phyloP scores from a whole-genome alignment of 2,113 vertebrate genomes.

The Sisor rabdophorus region DNA sequence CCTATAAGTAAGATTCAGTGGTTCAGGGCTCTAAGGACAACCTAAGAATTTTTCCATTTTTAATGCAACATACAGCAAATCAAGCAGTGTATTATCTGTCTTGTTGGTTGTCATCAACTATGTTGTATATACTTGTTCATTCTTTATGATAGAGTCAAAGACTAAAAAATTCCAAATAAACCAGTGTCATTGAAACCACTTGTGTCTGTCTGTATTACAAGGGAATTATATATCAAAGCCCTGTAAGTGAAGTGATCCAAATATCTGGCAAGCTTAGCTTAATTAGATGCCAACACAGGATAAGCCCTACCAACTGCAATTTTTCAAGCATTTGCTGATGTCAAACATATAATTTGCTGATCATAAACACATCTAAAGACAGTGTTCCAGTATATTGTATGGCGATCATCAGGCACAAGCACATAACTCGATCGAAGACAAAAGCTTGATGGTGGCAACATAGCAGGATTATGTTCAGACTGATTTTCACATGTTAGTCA shows the following conservation, averaged over 20 bases:
- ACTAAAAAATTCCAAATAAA: neutral
- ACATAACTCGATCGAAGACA: neutral
- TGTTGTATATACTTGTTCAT: no score
- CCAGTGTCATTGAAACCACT: neutral
- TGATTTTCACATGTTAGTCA: slow-evolving; percentile 28
- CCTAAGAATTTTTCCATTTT: no score
- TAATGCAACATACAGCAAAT: no score
- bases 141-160: neutral
- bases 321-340: slow-evolving; percentile 37
- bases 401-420: neutral
- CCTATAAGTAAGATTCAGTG: no score
- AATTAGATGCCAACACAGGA: slow-evolving; percentile 46
- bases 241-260: slow-evolving; percentile 39
- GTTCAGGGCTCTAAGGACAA: no score
- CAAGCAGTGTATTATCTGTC: no score
- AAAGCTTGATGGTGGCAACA: neutral
- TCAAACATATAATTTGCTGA: slow-evolving; percentile 3
- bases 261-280: slow-evolving; percentile 47
- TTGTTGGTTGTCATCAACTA: no score
- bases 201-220: neutral
- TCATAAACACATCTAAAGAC: slow-evolving; percentile 15
- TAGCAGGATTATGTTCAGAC: neutral
- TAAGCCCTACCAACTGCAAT: slow-evolving; percentile 21
- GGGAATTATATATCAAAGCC: slow-evolving; percentile 26
- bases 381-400: neutral